A percentile compares a stretch with the other conserved stretches of the same genome.
Evolutionary conservation across 2,113 vertebrate genomes (phyloP).

Genomic region (Camelus dromedarius): DNA sequence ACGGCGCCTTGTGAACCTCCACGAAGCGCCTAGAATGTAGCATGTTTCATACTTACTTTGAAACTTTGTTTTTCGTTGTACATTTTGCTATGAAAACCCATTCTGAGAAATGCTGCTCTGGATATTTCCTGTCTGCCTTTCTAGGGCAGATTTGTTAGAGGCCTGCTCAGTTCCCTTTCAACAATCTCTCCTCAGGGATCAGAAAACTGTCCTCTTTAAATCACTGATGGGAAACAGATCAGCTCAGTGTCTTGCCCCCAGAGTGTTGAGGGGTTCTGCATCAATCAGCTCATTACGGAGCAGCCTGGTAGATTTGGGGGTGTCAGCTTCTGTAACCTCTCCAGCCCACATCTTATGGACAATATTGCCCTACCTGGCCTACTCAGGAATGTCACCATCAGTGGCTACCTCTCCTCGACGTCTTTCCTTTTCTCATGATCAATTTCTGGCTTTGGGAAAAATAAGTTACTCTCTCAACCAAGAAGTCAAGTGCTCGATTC

Average conservation of each 20-base stretch:
- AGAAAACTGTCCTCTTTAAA: neutral
- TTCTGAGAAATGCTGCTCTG: neutral
- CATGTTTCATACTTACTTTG: neutral
- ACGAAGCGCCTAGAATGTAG: neutral
- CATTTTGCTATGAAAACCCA: too few species aligned
- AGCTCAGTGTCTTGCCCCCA: neutral
- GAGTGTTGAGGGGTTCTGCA: too few species aligned
- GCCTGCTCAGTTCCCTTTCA: neutral
- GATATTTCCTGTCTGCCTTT: neutral
- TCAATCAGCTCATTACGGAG: neutral
- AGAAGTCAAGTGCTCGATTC: neutral
- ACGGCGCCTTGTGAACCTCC: rapidly evolving
- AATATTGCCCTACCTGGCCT: neutral
- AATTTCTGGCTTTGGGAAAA: neutral
- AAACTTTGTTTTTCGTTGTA: neutral
- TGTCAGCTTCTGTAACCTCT: neutral
- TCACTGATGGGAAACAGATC: rapidly evolving
- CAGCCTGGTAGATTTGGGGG: neutral
- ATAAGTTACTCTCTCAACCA: neutral
- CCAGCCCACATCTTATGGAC: neutral
- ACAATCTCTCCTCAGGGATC: neutral
- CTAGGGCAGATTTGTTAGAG: neutral
- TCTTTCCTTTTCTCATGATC: neutral
- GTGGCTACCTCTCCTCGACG: neutral
- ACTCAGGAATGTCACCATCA: neutral